Conservation (phyloP, 2,888 invertebrate species). For the Apamea anceps region DNA sequence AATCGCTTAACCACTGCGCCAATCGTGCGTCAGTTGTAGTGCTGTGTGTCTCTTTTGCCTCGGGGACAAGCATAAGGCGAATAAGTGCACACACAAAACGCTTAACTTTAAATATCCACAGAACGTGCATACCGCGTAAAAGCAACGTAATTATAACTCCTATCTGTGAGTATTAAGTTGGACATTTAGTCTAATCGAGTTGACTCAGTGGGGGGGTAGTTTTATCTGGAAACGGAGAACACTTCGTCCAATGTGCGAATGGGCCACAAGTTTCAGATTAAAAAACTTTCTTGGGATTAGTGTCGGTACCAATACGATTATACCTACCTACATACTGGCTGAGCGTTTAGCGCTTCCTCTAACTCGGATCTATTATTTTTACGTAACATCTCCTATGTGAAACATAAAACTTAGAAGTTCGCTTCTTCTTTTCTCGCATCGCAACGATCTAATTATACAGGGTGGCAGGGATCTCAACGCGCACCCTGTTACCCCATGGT, state of each 20-base stretch:
- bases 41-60: background rate
- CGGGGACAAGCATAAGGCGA: background rate
- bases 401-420: background rate
- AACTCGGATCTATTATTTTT: conserved; percentile 21
- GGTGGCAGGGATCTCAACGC: background rate
- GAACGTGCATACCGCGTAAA: conserved; percentile 11
- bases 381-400: conserved; percentile 9
- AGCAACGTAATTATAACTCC: conserved; percentile 39
- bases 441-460: background rate
- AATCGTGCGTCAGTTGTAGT: too few relatives aligned
- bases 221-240: conserved; percentile 44
- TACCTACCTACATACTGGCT: conserved; percentile 1
- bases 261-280: conserved; percentile 62
- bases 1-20: too few relatives aligned
- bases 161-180: conserved; percentile 24
- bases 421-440: background rate
- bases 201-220: conserved; percentile 21
- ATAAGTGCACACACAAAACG: conserved; percentile 12
- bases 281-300: conserved; percentile 65
- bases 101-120: conserved; percentile 18
- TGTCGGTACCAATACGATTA: conserved; percentile 33
- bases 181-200: conserved; percentile 48
- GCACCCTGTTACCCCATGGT: background rate
- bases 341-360: conserved; percentile 17
- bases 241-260: conserved; percentile 33